A percentile compares a stretch with the other conserved stretches of the same genome.
Evolutionary conservation across 2,888 invertebrate genomes (phyloP).

Genomic region (Cryptus armator): DNA sequence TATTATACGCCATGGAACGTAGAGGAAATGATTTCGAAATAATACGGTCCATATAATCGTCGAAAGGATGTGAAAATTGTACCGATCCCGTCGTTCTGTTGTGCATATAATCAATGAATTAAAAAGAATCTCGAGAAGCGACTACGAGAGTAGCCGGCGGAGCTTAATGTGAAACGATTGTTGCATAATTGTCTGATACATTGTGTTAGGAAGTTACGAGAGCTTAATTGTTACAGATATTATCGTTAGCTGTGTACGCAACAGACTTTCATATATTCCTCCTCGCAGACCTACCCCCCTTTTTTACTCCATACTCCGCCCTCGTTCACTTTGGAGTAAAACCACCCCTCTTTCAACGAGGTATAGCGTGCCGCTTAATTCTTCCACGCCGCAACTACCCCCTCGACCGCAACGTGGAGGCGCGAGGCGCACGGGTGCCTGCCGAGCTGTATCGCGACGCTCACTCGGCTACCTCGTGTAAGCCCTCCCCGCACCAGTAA

Average conservation of each 20-base stretch:
- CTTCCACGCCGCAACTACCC: constrained; percentile 61
- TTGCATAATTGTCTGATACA: constrained; percentile 1
- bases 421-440: constrained; percentile 44
- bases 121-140: neutral
- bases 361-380: constrained; percentile 66
- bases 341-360: constrained; percentile 52
- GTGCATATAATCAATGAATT: neutral
- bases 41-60: neutral
- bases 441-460: constrained; percentile 59
- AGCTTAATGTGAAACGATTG: neutral
- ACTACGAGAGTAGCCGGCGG: neutral
- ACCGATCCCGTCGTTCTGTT: neutral
- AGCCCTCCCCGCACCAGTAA: constrained; percentile 64
- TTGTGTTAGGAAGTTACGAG: constrained; percentile 48
- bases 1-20: no score
- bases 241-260: constrained; percentile 58
- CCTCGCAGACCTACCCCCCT: constrained; percentile 19
- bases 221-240: constrained; percentile 65
- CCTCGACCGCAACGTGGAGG: constrained; percentile 55
- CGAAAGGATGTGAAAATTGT: neutral
- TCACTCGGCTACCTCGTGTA: constrained; percentile 62
- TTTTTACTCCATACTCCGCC: constrained; percentile 36
- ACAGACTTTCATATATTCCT: constrained; percentile 49
- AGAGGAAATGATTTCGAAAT: neutral
- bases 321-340: constrained; percentile 55